Base-by-base conservation (phyloP, 2,888 invertebrate species). In the Platypus cylindrus region DNA sequence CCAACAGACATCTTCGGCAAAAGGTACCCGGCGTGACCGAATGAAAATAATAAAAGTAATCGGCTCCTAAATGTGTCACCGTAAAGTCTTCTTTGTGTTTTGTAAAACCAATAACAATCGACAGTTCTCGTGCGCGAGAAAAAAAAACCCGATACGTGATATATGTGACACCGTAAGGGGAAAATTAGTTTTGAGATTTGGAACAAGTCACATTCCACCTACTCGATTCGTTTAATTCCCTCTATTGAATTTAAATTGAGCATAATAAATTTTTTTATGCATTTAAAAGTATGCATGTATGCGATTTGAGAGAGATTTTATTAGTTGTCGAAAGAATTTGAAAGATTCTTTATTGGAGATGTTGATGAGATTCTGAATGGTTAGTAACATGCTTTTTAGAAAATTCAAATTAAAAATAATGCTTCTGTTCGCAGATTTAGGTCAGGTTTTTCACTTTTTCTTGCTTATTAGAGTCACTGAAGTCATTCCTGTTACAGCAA, bases 51-150 rank as follows among this genome's bases (percentile, higher is more conserved):
- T 61, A 62, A 62, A 62, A 62, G 62, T 62, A 62, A 62, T 62
- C 62, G 55, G 56, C 56, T 57, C 59, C 55, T 59, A 60, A 61
- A 62, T 61, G 60, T 62, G 62, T 62, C 62, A 62, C 53, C 54
- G 59, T 62, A 62, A 62, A 62, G 60, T 61, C 62, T 61, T 59
- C 60, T 62, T 62, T 61, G 61, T 60, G 57, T 55, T 55, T 51
- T 49, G 48, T 49, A 50, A 41, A 52, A 52, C 53, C 56, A 58
- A 60, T 59, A 58, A 59, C 56, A 56, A 55, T 56, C 53, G 58
- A 53, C 52, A 54, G 50, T 52, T 50, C 43, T 34, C 20, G 37
- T 37, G 32, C 22, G 22, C 20, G 20, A 20, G 7, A 9, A 5
- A 5, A 15, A 28, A 28, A 31, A 31, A 46, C 47, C 47, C 55